phyloP scores from a whole-genome alignment of 2,113 vertebrate species.

The Himantopus leucocephalus region DNA sequence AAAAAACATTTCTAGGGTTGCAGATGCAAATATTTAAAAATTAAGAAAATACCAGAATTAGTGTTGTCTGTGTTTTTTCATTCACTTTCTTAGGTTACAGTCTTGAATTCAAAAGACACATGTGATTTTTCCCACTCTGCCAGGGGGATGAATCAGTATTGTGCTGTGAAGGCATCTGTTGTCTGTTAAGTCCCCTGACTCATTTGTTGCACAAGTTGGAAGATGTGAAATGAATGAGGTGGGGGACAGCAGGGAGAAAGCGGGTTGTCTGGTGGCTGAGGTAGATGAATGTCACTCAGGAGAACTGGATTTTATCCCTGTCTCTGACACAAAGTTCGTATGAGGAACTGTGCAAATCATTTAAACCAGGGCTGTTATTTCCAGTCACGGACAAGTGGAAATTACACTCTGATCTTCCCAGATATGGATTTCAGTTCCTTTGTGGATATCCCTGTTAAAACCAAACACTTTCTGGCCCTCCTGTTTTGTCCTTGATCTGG shows the following conservation, averaged over 20 bases:
- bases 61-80: constrained; percentile 4
- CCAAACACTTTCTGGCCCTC: background rate
- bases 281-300: background rate
- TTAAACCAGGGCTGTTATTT: background rate
- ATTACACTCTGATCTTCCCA: background rate
- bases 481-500: background rate
- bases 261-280: background rate
- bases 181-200: constrained; percentile 56
- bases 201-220: constrained; percentile 32
- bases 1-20: background rate
- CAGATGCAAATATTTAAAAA: background rate
- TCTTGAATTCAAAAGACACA: constrained; percentile 29
- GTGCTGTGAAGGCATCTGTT: constrained; percentile 43
- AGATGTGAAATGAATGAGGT: constrained; percentile 13
- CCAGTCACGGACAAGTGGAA: background rate
- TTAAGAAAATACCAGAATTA: background rate
- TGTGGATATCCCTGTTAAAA: background rate
- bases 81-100: constrained; percentile 35
- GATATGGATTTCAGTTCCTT: background rate
- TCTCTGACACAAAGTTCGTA: background rate
- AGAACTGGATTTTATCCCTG: background rate
- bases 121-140: constrained; percentile 23
- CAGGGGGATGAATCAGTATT: constrained; percentile 33
- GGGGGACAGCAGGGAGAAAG: background rate
- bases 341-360: background rate